Base-by-base conservation (phyloP, 2,888 invertebrate genomes). In the Asteroscopus sphinx region DNA sequence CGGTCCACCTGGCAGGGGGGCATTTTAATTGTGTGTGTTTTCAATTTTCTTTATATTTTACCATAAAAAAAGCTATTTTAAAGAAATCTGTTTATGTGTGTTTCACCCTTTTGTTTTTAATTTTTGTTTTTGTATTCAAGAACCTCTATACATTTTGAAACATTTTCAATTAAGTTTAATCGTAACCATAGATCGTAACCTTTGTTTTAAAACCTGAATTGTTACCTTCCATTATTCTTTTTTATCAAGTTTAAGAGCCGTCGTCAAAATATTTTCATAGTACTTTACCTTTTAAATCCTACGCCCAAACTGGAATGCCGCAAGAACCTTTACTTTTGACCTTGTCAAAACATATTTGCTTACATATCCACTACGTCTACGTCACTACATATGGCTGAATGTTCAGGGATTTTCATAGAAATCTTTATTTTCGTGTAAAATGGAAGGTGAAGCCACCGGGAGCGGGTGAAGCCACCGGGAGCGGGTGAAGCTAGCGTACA, bases 401-500 rank as follows among this genome's bases (percentile, higher is more conserved):
- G 21, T 65, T 36, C 39, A n/a, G 15, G 12, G 37, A 4, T 42
- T 65, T 65, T 48, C 36, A 54, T 16, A 11, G 15, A 48, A 32
- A 26, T 16, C 17, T 30, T 59, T 48, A 36, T 51, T 51, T 28
- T 25, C 28, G 17, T 47, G 32, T 30, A 25, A 15, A 42, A 52
- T 36, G 36, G 45, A 41, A 45, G 26, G 40, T 48, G 39, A 40
- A 12, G 13, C 26, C 28, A 42, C 25, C 30, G 41, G 47, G 41
- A 32, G 64, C 36, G 46, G 32, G 35, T 42, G 52, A 56, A 12
- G 12, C 26, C 32, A 46, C 25, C 25, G 45, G 48, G 41, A 32
- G 64, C 36, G 46, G 30, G 30, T 40, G 52, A 56, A n/a, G 44
- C 45, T 17, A 16, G 15, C 36, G 44, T 73, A 54, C 35, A 62